These are phyloP conservation scores for Ceratina australensis DNA, from an alignment of 1,140 invertebrate genomes.

Conservation along the genomic window DNA sequence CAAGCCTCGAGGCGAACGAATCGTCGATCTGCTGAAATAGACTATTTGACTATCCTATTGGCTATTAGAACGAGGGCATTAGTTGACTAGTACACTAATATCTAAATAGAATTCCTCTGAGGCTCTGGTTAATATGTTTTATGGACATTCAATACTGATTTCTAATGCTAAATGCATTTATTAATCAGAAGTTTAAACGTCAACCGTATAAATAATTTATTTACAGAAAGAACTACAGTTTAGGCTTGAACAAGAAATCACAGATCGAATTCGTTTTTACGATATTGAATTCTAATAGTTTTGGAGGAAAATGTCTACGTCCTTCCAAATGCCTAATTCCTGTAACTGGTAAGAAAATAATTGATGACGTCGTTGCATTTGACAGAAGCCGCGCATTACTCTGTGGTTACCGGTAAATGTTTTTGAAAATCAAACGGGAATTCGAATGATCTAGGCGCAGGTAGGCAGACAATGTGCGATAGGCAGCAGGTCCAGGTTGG, in stretches of 20 bases:
- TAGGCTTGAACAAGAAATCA: no score
- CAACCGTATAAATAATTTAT: background rate
- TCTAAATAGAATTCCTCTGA: conserved; percentile 13
- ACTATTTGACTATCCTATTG: background rate
- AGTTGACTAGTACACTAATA: conserved; percentile 14
- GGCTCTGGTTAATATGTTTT: background rate
- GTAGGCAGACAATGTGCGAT: background rate
- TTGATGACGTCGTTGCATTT: no score
- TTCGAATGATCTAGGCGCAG: background rate
- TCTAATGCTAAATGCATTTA: background rate
- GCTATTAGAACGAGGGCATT: background rate
- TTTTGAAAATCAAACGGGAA: no score
- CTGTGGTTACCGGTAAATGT: no score
- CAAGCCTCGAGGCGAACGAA: background rate
- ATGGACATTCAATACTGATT: background rate
- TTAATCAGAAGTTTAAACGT: background rate
- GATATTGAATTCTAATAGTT: no score
- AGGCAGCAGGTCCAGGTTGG: conserved; percentile 5
- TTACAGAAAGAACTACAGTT: background rate
- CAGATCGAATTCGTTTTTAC: background rate
- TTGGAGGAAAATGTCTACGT: no score
- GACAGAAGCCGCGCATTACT: no score
- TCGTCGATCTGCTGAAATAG: background rate
- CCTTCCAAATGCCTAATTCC: no score
- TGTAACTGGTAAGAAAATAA: no score